phyloP scores from a whole-genome alignment of 2,113 vertebrate genomes.

The Rallus limicola region DNA sequence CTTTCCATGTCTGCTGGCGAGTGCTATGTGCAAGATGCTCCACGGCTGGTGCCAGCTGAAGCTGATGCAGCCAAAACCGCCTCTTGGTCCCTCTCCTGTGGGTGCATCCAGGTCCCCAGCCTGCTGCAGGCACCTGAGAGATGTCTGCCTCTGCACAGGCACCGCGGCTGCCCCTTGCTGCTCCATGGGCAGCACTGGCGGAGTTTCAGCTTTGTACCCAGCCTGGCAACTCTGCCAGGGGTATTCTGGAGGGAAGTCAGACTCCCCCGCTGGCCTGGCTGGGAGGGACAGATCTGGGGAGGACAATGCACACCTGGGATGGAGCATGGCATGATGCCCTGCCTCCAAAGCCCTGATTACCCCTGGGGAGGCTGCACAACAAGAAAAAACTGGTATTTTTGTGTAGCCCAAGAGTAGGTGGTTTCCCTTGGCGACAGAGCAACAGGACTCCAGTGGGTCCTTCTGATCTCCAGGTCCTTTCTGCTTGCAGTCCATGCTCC shows the following conservation, averaged over 20 bases:
- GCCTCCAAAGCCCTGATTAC: background rate
- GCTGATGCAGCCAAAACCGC: background rate
- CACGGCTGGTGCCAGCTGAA: background rate
- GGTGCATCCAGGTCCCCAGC: background rate
- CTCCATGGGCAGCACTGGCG: fast-evolving
- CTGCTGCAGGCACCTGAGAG: background rate
- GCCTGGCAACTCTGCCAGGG: fast-evolving
- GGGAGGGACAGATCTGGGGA: background rate
- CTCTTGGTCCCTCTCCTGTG: background rate
- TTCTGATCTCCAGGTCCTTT: background rate
- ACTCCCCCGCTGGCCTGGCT: background rate
- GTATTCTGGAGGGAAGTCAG: background rate
- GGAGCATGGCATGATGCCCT: fast-evolving
- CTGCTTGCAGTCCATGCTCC: background rate
- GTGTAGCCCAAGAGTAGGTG: background rate
- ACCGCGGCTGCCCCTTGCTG: fast-evolving
- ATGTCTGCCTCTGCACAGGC: background rate
- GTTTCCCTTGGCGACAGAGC: background rate
- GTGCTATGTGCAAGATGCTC: background rate
- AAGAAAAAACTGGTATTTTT: background rate
- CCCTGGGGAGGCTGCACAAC: background rate
- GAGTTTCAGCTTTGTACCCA: background rate
- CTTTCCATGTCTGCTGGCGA: background rate
- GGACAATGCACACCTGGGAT: fast-evolving
- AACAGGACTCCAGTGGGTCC: background rate